These are phyloP conservation scores for Brachyalestes nurse DNA, from an alignment of 2,797 vertebrate genomes.

Conservation along the genomic window DNA sequence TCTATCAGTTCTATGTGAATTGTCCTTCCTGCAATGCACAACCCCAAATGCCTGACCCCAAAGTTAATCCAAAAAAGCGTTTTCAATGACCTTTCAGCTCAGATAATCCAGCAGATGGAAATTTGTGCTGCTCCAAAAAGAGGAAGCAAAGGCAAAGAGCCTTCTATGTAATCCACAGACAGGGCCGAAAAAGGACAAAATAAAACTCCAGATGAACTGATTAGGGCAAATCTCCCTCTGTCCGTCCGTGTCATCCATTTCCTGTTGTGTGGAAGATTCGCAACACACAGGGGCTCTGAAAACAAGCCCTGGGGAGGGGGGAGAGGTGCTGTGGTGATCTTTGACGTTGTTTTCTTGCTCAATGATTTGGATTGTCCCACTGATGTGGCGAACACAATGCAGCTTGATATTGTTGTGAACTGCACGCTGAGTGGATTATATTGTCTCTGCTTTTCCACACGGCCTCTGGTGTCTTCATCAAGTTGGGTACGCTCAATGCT, in stretches of 20 bases:
- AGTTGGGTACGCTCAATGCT: constrained; percentile 9
- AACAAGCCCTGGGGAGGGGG: not conserved
- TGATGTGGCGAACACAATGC: constrained; percentile 27
- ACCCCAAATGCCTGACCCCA: constrained; percentile 34
- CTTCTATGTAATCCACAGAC: constrained; percentile 37
- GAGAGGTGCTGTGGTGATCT: constrained; percentile 12
- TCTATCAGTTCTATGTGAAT: constrained; percentile 8
- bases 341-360: constrained; percentile 36
- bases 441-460: constrained; percentile 28
- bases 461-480: not conserved
- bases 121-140: constrained; percentile 20
- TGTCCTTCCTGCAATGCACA: constrained; percentile 5
- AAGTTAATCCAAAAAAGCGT: constrained; percentile 31
- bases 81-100: constrained; percentile 40
- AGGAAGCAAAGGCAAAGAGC: constrained; percentile 22
- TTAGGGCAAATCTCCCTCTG: constrained; percentile 23
- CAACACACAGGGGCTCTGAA: constrained; percentile 12
- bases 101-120: constrained; percentile 45
- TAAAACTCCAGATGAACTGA: constrained; percentile 41
- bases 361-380: constrained; percentile 29
- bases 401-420: constrained; percentile 39
- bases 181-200: constrained; percentile 10
- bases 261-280: not conserved
- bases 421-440: constrained; percentile 44
- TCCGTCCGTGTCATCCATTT: constrained; percentile 15